Evolutionary conservation across 2,888 invertebrate species (phyloP).

Genomic region (Hypolimnas misippus): DNA sequence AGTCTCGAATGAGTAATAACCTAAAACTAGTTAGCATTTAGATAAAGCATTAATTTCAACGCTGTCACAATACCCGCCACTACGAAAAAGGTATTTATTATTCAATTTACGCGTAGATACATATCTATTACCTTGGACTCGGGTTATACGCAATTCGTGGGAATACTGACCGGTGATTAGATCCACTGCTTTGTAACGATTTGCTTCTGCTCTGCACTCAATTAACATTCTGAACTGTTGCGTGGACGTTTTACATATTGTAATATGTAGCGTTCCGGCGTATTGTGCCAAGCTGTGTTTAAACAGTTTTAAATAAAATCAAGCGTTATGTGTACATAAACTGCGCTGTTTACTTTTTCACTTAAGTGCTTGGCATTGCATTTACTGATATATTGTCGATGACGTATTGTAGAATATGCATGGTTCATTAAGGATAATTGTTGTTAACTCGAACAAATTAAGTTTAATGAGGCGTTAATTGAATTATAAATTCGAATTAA

Average conservation of each 20-base stretch:
- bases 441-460: conserved; percentile 10
- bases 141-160: conserved; percentile 34
- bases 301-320: background rate
- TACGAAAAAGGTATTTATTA: conserved; percentile 45
- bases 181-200: conserved; percentile 20
- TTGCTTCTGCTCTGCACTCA: conserved; percentile 7
- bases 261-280: background rate
- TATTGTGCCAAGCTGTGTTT: conserved; percentile 5
- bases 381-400: conserved; percentile 19
- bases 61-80: conserved; percentile 43
- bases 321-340: too few relatives aligned
- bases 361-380: too few relatives aligned
- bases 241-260: conserved; percentile 4
- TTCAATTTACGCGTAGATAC: conserved; percentile 44
- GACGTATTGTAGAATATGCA: conserved; percentile 18
- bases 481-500: background rate
- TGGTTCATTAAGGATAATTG: conserved; percentile 20
- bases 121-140: conserved; percentile 34
- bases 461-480: background rate
- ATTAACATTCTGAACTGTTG: conserved; percentile 11
- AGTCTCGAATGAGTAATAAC: conserved; percentile 47
- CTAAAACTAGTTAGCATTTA: conserved; percentile 49
- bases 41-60: conserved; percentile 45
- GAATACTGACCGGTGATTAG: conserved; percentile 31
- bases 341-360: too few relatives aligned